Evolutionary conservation across 2,888 invertebrate species (phyloP), one percentile per base, ranked within the genome.

Genomic region (Pogonocherus hispidulus): DNA sequence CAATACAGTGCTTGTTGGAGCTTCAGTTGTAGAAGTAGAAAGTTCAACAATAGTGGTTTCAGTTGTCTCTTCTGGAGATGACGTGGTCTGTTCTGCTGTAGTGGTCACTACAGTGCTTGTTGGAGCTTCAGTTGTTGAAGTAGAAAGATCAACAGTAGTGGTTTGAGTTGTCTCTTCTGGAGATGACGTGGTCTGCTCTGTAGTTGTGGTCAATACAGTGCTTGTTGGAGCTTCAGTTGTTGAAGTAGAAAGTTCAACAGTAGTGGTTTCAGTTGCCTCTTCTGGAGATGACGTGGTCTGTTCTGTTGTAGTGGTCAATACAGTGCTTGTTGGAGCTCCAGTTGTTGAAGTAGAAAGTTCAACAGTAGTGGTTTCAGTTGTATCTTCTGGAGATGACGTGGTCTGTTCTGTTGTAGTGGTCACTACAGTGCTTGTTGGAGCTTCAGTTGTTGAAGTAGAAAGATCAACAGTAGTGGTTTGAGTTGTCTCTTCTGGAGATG

Each of bases 41-140:
- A 27, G 49, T 6, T 73, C 70, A 14, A n/a, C n/a, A n/a, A n/a
- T n/a, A n/a, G 76, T 66, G 11, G 56, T 47, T 32, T 5, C 55
- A 14, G 54, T 20, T 20, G 27, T 56, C 8, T 62, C 9, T 19
- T 11, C 35, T 5, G 44, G 44, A 3, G 44, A 8, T 56, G 14
- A 11, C 1, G 20, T 35, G 3, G 16, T 49, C 11, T 16, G 4
- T 23, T 19, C 46, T 16, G 22, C 18, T 9, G 44, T 47, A 18
- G 67, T 55, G 14, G 49, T 8, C 9, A 32, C 22, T 19, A 6
- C 57, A 19, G 9, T n/a, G 14, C 20, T 14, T n/a, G 27, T 18
- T 44, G 63, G 27, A n/a, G 6, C 3, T 41, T 37, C 41, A 8
- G 35, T 55, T 19, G 64, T 49, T 47, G 37, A n/a, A 22, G 47